Conservation (phyloP, 2,888 invertebrate genomes). For the Geophilus truncorum region DNA sequence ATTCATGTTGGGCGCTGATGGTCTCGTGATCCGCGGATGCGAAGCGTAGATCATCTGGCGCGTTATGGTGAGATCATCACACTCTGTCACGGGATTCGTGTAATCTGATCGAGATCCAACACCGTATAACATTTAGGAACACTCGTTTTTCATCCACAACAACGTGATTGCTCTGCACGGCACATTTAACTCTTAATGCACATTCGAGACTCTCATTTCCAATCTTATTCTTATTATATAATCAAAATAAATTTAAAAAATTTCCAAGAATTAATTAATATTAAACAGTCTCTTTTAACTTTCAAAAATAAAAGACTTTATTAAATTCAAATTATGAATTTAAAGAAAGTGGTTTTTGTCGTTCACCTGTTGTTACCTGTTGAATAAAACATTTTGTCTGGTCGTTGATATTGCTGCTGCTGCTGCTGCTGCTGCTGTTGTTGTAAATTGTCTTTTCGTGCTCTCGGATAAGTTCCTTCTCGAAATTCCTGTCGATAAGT, state of each 20-base stretch:
- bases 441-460: slow-evolving; percentile 33
- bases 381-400: slow-evolving; percentile 28
- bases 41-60: slow-evolving; percentile 21
- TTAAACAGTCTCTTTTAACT: background rate
- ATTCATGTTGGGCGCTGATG: slow-evolving; percentile 19
- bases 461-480: slow-evolving; percentile 36
- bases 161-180: background rate
- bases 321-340: background rate
- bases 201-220: background rate
- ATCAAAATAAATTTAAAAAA: no score
- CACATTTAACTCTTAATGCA: background rate
- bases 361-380: slow-evolving; percentile 31
- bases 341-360: background rate
- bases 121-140: background rate
- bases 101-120: slow-evolving; percentile 25
- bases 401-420: background rate
- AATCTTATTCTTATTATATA: no score
- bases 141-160: background rate
- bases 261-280: no score
- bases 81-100: slow-evolving; percentile 25
- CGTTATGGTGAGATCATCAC: slow-evolving; percentile 13
- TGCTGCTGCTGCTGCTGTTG: background rate
- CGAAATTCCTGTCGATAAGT: slow-evolving; percentile 25
- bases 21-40: slow-evolving; percentile 5
- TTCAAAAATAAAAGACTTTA: background rate